Conservation (phyloP, 2,888 invertebrate genomes). For the Colostygia pectinataria region DNA sequence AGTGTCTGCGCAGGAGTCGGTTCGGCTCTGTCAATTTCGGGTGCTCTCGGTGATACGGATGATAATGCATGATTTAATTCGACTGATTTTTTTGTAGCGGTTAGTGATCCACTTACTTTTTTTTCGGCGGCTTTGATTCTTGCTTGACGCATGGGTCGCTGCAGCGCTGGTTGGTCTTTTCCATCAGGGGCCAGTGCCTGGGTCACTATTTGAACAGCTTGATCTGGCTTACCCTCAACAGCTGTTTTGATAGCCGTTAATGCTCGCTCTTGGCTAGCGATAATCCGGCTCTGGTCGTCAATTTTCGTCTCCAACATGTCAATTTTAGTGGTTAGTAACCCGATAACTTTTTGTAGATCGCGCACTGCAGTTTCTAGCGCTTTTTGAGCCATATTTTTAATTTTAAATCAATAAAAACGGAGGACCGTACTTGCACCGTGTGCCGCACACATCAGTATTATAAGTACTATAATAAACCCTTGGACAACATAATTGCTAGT, state of each 20-base stretch:
- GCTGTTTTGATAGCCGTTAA: not conserved
- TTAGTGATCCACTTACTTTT: not conserved
- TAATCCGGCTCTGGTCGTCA: not conserved
- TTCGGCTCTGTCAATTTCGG: not conserved
- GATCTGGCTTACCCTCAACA: not conserved
- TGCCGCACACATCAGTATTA: too few species aligned
- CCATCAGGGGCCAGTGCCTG: not conserved
- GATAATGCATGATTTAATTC: not conserved
- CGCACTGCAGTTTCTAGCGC: not conserved
- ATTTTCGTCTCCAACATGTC: not conserved
- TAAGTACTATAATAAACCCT: too few species aligned
- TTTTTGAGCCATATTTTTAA: not conserved
- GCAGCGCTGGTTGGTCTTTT: not conserved
- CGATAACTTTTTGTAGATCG: not conserved
- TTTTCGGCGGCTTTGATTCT: not conserved
- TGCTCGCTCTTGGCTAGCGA: not conserved
- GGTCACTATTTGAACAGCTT: not conserved
- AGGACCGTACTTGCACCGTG: too few species aligned
- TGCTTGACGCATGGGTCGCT: not conserved
- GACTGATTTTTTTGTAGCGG: not conserved
- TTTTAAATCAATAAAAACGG: not conserved
- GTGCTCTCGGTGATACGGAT: too few species aligned
- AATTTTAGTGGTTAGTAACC: not conserved
- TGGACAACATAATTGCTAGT: too few species aligned
- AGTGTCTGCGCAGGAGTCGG: too few species aligned